Conservation (phyloP, 2,797 vertebrate genomes). For the Parambassis ranga region DNA sequence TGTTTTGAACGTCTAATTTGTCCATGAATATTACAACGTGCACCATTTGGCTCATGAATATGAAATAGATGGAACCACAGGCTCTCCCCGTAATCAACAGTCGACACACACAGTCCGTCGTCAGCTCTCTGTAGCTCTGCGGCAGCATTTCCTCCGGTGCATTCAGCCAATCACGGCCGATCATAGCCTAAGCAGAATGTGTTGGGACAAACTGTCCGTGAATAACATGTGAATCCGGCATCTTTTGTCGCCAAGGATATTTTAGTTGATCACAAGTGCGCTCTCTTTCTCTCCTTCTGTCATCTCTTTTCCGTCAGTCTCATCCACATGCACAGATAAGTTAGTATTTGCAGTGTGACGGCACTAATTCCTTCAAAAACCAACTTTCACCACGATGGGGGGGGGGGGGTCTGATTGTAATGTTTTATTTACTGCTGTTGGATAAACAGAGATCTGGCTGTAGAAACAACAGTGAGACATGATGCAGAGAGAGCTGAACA, state of each 20-base stretch:
- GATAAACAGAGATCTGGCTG: slow-evolving; percentile 48
- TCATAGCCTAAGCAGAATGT: slow-evolving; percentile 46
- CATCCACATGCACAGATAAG: slow-evolving; percentile 42
- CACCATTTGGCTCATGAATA: slow-evolving; percentile 82
- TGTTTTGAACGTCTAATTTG: slow-evolving; percentile 77
- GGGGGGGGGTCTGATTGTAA: too few relatives aligned
- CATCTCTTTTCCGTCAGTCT: slow-evolving; percentile 14
- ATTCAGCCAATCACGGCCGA: slow-evolving; percentile 57
- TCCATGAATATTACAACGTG: slow-evolving; percentile 79
- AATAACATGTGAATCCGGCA: slow-evolving; percentile 42
- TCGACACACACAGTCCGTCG: slow-evolving; percentile 60
- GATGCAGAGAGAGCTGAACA: slow-evolving; percentile 30
- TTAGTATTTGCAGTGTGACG: slow-evolving; percentile 35
- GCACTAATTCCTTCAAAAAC: slow-evolving; percentile 32
- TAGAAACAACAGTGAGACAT: slow-evolving; percentile 44
- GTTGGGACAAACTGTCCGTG: slow-evolving; percentile 54
- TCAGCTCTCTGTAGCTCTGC: slow-evolving; percentile 50
- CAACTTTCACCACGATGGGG: slow-evolving; percentile 25
- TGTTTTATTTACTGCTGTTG: slow-evolving; percentile 52
- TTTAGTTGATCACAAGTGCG: slow-evolving; percentile 22
- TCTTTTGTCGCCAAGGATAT: slow-evolving; percentile 48
- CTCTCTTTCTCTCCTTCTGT: slow-evolving; percentile 19
- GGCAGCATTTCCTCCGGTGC: slow-evolving; percentile 54
- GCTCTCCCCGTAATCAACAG: slow-evolving; percentile 74
- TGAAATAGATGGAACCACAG: slow-evolving; percentile 75